phyloP scores from a whole-genome alignment of 2,113 vertebrate species.

The Nycticorax nycticorax region DNA sequence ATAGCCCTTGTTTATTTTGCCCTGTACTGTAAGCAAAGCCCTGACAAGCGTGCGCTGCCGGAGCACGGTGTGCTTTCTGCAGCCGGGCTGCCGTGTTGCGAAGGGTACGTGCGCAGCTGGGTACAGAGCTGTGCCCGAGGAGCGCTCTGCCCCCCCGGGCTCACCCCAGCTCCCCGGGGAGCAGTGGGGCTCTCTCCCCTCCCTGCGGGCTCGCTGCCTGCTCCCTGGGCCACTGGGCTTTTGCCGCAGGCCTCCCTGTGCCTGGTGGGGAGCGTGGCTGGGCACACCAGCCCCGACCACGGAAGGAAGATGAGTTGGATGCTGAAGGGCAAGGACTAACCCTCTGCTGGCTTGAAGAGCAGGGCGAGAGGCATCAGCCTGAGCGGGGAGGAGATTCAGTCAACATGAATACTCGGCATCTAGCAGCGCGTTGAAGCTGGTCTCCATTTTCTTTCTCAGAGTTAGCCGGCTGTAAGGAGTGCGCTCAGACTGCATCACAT shows the following conservation, averaged over 20 bases:
- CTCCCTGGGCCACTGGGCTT: not conserved
- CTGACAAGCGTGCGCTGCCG: too few species aligned
- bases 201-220: not conserved
- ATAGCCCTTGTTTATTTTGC: too few species aligned
- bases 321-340: not conserved
- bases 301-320: too few species aligned
- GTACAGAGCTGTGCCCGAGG: fast-evolving
- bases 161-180: not conserved
- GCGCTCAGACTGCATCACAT: fast-evolving
- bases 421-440: not conserved
- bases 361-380: not conserved
- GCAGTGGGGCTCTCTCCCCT: not conserved
- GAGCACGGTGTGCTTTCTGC: too few species aligned
- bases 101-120: not conserved
- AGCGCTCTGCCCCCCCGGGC: too few species aligned
- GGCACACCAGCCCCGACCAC: too few species aligned
- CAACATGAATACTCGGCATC: fast-evolving
- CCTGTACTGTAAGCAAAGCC: not conserved
- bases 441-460: not conserved
- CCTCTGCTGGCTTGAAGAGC: not conserved
- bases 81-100: too few species aligned
- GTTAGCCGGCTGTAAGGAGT: not conserved
- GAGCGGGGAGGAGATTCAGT: not conserved
- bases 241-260: not conserved
- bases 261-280: not conserved